Evolutionary conservation across 2,888 invertebrate genomes (phyloP), one percentile per base, ranked within the genome.

Genomic region (Sphinx pinastri): DNA sequence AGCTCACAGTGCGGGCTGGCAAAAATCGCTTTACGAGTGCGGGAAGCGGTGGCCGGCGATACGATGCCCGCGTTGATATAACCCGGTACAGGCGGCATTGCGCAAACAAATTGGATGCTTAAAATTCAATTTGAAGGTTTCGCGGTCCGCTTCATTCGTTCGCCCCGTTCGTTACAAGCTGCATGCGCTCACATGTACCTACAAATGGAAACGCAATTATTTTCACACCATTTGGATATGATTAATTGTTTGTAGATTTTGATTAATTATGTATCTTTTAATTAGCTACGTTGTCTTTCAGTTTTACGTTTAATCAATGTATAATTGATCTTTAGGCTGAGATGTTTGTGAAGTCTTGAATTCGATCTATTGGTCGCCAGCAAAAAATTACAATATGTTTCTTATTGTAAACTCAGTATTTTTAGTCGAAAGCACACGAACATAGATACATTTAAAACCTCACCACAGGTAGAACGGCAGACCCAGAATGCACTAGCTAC

Each of bases 91-190:
- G 82, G 80, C 88, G 83, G 87, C 84, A 84, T 86, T 84, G 87
- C 84, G 86, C 89, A 91, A 93, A 93, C 93, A 93, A 93, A 93
- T 93, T 93, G 93, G 91, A 93, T 91, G 92, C 93, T 93, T 93
- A 93, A 93, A 93, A 93, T 93, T 93, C 93, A 93, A 93, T 93
- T 93, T 92, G 88, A 92, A 93, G 92, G 93, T 93, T 93, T 93
- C 91, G 92, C 91, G 93, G 93, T 90, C 88, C 89, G 88, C 88
- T 92, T 91, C 90, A 91, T 92, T 90, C 89, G 88, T 85, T 87
- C 88, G 86, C 83, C 86, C 86, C 89, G 89, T 86, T 86, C 89
- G 90, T 89, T 91, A 88, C 88, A 87, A 88, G 84, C 91, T 84
- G 89, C 85, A 89, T 90, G 81, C 82, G 82, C 84, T 84, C 88